Evolutionary conservation across 1,140 invertebrate species (phyloP).

Genomic region (Lysiphlebus fabarum): DNA sequence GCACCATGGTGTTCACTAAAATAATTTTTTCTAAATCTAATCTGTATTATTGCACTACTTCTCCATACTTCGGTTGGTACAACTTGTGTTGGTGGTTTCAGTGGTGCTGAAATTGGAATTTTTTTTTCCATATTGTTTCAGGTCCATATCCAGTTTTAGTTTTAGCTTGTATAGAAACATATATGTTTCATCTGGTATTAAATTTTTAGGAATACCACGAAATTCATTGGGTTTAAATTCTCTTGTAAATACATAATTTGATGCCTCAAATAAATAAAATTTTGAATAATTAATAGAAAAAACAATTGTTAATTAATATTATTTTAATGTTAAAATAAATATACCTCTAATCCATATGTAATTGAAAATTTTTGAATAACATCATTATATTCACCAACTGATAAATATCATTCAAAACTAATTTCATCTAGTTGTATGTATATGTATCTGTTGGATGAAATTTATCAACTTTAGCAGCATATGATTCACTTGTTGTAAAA

Average conservation of each 20-base stretch:
- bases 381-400: slow-evolving; percentile 77
- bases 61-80: slow-evolving; percentile 78
- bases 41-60: slow-evolving; percentile 77
- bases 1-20: slow-evolving; percentile 87
- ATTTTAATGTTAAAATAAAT: no score
- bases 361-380: slow-evolving; percentile 79
- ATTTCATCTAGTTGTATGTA: slow-evolving; percentile 80
- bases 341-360: slow-evolving; percentile 73
- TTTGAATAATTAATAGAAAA: no score
- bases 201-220: slow-evolving; percentile 67
- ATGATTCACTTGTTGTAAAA: slow-evolving; percentile 79
- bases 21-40: slow-evolving; percentile 84
- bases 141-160: slow-evolving; percentile 80
- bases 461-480: slow-evolving; percentile 71
- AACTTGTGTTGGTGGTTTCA: slow-evolving; percentile 70
- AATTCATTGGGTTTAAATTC: slow-evolving; percentile 70
- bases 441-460: slow-evolving; percentile 75
- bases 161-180: slow-evolving; percentile 80
- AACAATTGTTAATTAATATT: no score
- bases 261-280: slow-evolving; percentile 52
- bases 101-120: slow-evolving; percentile 84
- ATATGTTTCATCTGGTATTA: slow-evolving; percentile 80
- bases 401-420: slow-evolving; percentile 77
- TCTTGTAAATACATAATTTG: slow-evolving; percentile 57
- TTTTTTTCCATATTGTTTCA: slow-evolving; percentile 68